phyloP scores from a whole-genome alignment of 2,797 vertebrate species.

The Eutrigla gurnardus region DNA sequence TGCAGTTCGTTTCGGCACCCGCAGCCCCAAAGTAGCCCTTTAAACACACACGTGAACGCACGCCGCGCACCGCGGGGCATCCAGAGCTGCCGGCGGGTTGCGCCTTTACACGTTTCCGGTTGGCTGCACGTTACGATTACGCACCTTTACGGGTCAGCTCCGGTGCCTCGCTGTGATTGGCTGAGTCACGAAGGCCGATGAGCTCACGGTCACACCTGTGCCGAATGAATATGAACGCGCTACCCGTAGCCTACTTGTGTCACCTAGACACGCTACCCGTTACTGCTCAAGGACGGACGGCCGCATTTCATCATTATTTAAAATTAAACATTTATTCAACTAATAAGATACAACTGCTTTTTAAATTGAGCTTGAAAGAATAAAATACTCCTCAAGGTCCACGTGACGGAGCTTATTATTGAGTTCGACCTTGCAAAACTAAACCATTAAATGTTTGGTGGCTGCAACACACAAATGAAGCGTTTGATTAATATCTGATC shows the following conservation, averaged over 20 bases:
- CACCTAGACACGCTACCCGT: conserved; percentile 24
- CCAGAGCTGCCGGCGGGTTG: conserved; percentile 7
- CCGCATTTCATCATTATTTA: background rate
- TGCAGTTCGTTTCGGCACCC: conserved; percentile 77
- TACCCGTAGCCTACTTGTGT: conserved; percentile 29
- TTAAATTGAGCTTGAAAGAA: too few relatives aligned
- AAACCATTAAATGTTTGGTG: background rate
- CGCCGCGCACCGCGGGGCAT: conserved; percentile 4
- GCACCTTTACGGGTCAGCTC: conserved; percentile 29
- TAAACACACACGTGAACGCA: conserved; percentile 13
- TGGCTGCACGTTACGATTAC: conserved; percentile 10
- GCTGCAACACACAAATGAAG: background rate
- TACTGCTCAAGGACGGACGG: background rate
- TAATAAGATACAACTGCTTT: too few relatives aligned
- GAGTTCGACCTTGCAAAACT: background rate
- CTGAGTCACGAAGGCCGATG: background rate
- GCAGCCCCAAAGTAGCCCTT: conserved; percentile 31
- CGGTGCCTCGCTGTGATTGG: conserved; percentile 38
- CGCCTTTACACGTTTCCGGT: background rate
- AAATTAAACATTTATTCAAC: too few relatives aligned
- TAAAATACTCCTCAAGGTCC: too few relatives aligned
- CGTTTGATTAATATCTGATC: background rate
- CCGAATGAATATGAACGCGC: conserved; percentile 1
- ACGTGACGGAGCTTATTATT: too few relatives aligned
- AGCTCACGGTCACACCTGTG: conserved; percentile 36